Evolutionary conservation across 2,797 vertebrate genomes (phyloP).

Genomic region (Sylvia borin): DNA sequence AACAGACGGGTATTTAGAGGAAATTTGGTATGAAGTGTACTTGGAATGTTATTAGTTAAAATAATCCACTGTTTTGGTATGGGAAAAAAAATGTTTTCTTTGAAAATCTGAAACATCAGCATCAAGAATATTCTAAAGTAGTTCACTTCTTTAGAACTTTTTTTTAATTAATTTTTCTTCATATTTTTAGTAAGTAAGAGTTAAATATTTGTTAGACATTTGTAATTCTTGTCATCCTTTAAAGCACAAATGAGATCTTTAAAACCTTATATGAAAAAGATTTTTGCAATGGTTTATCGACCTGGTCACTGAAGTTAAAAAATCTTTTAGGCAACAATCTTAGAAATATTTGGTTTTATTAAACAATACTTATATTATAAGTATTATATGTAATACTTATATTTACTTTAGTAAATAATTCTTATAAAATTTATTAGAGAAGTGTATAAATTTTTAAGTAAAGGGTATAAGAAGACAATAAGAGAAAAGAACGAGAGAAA

Average conservation of each 20-base stretch:
- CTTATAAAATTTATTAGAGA: neutral
- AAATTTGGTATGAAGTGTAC: neutral
- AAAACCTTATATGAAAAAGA: neutral
- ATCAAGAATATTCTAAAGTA: neutral
- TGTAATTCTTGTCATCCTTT: neutral
- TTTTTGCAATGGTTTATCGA: neutral
- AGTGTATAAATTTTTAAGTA: neutral
- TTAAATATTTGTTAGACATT: neutral
- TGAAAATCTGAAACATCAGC: neutral
- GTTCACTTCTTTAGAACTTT: neutral
- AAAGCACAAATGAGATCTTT: neutral
- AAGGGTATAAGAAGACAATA: neutral
- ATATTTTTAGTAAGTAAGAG: neutral
- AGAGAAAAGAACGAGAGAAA: neutral
- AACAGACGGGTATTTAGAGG: neutral
- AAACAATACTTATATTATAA: too few species aligned
- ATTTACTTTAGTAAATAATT: too few species aligned
- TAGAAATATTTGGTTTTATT: neutral
- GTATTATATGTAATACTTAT: too few species aligned
- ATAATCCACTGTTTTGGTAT: neutral
- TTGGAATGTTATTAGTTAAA: neutral
- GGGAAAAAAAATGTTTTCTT: neutral
- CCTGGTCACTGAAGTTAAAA: neutral
- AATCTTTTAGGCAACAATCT: neutral
- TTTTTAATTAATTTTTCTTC: neutral